These are phyloP conservation scores for Carpatolechia fugitivella DNA, from an alignment of 2,888 invertebrate species.

Conservation along the genomic window DNA sequence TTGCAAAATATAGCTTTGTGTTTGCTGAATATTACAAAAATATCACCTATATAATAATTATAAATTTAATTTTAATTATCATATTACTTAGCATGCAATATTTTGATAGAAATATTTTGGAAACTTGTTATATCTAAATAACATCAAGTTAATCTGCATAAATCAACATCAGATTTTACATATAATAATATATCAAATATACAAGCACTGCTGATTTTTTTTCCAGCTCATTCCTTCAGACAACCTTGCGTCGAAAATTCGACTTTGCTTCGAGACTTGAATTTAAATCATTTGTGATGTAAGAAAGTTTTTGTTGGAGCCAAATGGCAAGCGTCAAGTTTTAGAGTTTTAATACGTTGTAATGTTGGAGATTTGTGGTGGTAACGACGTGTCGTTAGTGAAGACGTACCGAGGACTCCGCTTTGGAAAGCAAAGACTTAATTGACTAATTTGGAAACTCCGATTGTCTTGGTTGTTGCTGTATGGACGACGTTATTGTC, in stretches of 20 bases:
- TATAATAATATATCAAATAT: too few relatives aligned
- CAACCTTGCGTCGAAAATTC: conserved; percentile 32
- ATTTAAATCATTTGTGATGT: conserved; percentile 71
- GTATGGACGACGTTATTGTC: not conserved
- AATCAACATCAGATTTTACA: too few relatives aligned
- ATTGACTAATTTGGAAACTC: conserved; percentile 47
- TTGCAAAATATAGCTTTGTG: too few relatives aligned
- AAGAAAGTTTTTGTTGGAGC: conserved; percentile 71
- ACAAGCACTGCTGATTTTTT: not conserved
- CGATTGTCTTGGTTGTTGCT: conserved; percentile 13
- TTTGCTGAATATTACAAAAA: too few relatives aligned
- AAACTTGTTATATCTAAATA: too few relatives aligned
- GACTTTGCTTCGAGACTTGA: conserved; percentile 54
- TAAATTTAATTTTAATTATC: too few relatives aligned
- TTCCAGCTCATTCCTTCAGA: conserved; percentile 10
- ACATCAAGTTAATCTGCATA: too few relatives aligned
- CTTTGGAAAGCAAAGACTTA: conserved; percentile 49
- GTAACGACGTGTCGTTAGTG: conserved; percentile 70
- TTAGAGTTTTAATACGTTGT: conserved; percentile 76
- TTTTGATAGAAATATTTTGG: too few relatives aligned
- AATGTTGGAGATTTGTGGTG: conserved; percentile 74
- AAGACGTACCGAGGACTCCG: conserved; percentile 45
- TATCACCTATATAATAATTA: too few relatives aligned
- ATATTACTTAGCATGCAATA: too few relatives aligned
- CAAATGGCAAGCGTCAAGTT: conserved; percentile 71